Conservation (phyloP, 2,888 invertebrate genomes). For the Synergus umbraculus region DNA sequence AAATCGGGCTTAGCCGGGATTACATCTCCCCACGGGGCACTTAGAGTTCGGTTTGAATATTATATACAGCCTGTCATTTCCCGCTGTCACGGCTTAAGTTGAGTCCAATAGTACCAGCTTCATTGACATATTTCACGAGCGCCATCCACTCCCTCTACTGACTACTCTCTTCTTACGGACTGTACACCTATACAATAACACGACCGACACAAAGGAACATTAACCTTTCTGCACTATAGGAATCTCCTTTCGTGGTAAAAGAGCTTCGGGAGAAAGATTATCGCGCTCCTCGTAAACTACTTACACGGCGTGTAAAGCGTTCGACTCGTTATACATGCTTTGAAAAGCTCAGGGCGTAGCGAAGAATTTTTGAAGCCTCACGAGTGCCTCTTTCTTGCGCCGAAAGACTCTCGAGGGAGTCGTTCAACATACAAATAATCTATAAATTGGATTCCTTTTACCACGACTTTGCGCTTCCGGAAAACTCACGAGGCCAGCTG, state of each 20-base stretch:
- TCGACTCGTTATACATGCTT: background rate
- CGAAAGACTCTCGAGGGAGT: conserved; percentile 57
- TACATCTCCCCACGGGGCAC: conserved; percentile 66
- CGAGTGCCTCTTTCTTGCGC: conserved; percentile 28
- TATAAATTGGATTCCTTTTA: conserved; percentile 63
- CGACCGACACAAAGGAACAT: conserved; percentile 47
- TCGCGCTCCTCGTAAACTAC: conserved; percentile 49
- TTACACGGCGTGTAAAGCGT: conserved; percentile 44
- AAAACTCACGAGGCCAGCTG: conserved; percentile 2
- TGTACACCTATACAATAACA: conserved; percentile 34
- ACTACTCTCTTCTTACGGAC: background rate
- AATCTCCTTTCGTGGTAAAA: conserved; percentile 38
- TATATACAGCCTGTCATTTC: conserved; percentile 65
- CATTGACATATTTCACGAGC: conserved; percentile 40
- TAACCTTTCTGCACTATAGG: conserved; percentile 43
- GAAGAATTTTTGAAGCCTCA: conserved; percentile 44
- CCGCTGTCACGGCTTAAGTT: conserved; percentile 63
- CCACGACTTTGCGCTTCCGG: conserved; percentile 45
- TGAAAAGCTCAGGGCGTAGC: conserved; percentile 40
- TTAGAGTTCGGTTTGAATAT: conserved; percentile 63
- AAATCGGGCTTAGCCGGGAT: conserved; percentile 73
- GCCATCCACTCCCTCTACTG: conserved; percentile 42
- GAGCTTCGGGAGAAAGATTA: conserved; percentile 47
- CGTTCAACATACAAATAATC: conserved; percentile 62
- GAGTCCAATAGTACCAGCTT: conserved; percentile 43